A percentile compares a stretch with the other conserved stretches of the same genome.
Evolutionary conservation across 2,113 vertebrate genomes (phyloP).

Genomic region (Brachypteracias leptosomus): DNA sequence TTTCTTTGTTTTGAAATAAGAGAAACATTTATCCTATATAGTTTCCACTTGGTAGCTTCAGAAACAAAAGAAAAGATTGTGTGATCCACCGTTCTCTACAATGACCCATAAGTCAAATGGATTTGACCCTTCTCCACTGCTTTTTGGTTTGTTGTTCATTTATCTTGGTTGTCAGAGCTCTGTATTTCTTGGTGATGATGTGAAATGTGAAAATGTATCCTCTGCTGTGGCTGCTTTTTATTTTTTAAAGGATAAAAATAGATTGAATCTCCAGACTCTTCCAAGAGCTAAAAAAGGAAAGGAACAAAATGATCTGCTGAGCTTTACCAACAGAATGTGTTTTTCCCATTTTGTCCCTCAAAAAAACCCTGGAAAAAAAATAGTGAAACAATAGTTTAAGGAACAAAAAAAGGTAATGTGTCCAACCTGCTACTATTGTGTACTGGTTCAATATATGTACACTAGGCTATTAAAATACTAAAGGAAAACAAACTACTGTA

Average conservation of each 20-base stretch:
- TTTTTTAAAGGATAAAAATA: slow-evolving; percentile 54
- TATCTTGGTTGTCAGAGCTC: slow-evolving; percentile 61
- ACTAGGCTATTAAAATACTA: not conserved
- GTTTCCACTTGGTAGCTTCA: slow-evolving; percentile 24
- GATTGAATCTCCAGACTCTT: slow-evolving; percentile 31
- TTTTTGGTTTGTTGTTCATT: slow-evolving; percentile 66
- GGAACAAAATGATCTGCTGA: not conserved
- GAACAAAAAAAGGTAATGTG: not conserved
- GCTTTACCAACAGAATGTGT: not conserved
- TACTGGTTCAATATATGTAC: not conserved
- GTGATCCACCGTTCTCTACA: slow-evolving; percentile 30
- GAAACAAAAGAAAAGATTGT: slow-evolving; percentile 45
- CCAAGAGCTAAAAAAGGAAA: not conserved
- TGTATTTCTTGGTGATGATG: slow-evolving; percentile 44
- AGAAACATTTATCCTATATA: not conserved
- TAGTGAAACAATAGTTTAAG: not conserved
- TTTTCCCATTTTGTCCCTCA: not conserved
- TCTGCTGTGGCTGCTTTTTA: slow-evolving; percentile 26
- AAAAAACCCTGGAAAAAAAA: not conserved
- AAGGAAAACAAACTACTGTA: not conserved
- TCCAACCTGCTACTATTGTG: not conserved
- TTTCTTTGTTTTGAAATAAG: slow-evolving; percentile 23
- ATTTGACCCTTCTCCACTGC: slow-evolving; percentile 55
- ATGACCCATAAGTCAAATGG: slow-evolving; percentile 40
- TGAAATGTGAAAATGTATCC: slow-evolving; percentile 55